A percentile compares a stretch with the other conserved stretches of the same genome.
These are phyloP conservation scores for Myodes glareolus DNA, from an alignment of 2,113 vertebrate genomes.

Conservation along the genomic window DNA sequence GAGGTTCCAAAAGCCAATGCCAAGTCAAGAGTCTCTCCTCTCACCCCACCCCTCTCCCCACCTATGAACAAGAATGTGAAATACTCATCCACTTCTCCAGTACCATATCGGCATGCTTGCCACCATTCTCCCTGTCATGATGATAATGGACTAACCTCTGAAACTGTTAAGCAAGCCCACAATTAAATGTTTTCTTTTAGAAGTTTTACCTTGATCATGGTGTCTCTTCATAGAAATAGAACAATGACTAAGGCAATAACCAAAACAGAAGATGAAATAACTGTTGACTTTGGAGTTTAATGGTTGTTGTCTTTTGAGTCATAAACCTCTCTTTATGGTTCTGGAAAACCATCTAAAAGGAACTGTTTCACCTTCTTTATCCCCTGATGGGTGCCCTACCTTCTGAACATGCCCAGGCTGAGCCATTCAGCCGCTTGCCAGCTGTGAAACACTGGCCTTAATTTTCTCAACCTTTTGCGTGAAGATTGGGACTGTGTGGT, in stretches of 20 bases:
- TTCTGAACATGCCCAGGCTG: background rate
- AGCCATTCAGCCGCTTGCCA: background rate
- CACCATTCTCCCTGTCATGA: background rate
- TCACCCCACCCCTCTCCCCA: background rate
- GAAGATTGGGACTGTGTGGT: background rate
- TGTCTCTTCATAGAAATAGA: background rate
- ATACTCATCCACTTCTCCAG: background rate
- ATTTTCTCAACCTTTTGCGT: background rate
- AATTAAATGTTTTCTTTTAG: background rate
- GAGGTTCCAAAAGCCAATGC: background rate
- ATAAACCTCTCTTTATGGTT: conserved; percentile 11
- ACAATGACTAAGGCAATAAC: background rate
- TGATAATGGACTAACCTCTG: background rate
- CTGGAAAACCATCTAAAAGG: background rate
- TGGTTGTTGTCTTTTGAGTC: conserved; percentile 29
- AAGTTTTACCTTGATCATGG: background rate
- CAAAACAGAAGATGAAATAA: conserved; percentile 13
- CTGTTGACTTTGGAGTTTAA: conserved; percentile 45
- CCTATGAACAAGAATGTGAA: background rate
- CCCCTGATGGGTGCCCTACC: background rate
- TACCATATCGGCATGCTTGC: too few relatives aligned
- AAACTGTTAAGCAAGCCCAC: background rate
- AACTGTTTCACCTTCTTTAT: background rate
- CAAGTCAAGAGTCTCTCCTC: background rate
- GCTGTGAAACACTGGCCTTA: background rate